phyloP scores from a whole-genome alignment of 2,888 invertebrate species.

The Anticlea derivata region DNA sequence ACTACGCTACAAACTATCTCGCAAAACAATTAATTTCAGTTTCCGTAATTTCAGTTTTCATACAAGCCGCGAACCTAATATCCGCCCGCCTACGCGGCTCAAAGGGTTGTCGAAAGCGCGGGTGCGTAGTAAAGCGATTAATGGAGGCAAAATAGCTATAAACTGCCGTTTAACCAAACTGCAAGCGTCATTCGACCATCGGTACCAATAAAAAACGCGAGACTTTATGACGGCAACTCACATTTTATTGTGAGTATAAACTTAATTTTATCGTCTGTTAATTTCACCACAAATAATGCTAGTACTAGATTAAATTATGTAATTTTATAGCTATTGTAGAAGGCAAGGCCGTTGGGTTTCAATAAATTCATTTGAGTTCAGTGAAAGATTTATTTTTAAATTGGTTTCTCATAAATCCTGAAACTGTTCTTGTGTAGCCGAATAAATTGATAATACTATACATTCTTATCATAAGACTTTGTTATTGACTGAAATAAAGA shows the following conservation, averaged over 20 bases:
- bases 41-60: conserved; percentile 18
- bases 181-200: conserved; percentile 81
- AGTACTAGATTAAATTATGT: conserved; percentile 77
- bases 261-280: conserved; percentile 84
- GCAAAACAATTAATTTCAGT: conserved; percentile 26
- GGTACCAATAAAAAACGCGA: conserved; percentile 82
- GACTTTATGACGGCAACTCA: conserved; percentile 84
- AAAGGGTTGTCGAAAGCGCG: conserved; percentile 72
- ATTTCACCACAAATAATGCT: conserved; percentile 83
- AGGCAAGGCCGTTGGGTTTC: conserved; percentile 57
- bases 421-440: neutral
- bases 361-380: conserved; percentile 39
- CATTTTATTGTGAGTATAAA: conserved; percentile 84
- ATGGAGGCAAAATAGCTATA: conserved; percentile 83
- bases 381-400: conserved; percentile 31
- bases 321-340: conserved; percentile 71
- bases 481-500: no score
- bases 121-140: conserved; percentile 83
- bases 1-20: conserved; percentile 15
- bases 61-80: conserved; percentile 24
- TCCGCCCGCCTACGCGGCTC: conserved; percentile 33
- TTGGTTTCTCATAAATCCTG: neutral
- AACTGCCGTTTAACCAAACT: conserved; percentile 84
- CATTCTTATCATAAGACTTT: no score
- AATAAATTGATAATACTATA: no score